Evolutionary conservation across 2,888 invertebrate species (phyloP).

Genomic region (Pemphredon lugubris): DNA sequence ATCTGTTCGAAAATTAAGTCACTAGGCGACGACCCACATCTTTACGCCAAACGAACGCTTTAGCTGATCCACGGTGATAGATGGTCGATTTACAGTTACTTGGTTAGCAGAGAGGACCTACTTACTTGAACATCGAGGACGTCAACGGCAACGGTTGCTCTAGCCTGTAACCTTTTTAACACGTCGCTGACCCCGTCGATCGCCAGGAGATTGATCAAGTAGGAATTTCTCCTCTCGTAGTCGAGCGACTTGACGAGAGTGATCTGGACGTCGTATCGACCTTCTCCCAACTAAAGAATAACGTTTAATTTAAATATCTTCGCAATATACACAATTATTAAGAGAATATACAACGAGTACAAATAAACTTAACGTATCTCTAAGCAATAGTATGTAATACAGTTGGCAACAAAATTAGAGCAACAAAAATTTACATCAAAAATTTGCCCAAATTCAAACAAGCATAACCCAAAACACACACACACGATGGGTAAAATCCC

Average conservation of each 20-base stretch:
- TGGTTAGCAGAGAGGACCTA: constrained; percentile 44
- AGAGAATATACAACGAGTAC: no score
- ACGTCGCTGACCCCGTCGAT: constrained; percentile 84
- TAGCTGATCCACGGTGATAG: constrained; percentile 29
- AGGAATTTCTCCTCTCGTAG: constrained; percentile 89
- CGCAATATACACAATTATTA: no score
- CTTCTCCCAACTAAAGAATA: constrained; percentile 83
- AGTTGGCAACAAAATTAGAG: no score
- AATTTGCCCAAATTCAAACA: no score
- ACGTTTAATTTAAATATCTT: not conserved
- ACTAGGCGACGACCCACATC: constrained; percentile 30
- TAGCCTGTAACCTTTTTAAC: constrained; percentile 84
- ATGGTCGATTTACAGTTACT: constrained; percentile 43
- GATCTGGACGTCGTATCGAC: constrained; percentile 87
- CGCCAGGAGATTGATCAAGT: constrained; percentile 87
- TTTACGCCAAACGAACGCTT: constrained; percentile 24
- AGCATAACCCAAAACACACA: no score
- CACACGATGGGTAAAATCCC: no score
- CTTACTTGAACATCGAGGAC: constrained; percentile 87
- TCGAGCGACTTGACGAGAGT: constrained; percentile 87
- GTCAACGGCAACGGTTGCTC: constrained; percentile 88
- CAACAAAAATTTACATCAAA: no score
- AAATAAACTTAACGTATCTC: no score
- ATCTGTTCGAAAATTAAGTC: constrained; percentile 49
- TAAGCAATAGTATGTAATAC: no score